Conservation (phyloP, 2,113 vertebrate genomes). For the Myodes glareolus region DNA sequence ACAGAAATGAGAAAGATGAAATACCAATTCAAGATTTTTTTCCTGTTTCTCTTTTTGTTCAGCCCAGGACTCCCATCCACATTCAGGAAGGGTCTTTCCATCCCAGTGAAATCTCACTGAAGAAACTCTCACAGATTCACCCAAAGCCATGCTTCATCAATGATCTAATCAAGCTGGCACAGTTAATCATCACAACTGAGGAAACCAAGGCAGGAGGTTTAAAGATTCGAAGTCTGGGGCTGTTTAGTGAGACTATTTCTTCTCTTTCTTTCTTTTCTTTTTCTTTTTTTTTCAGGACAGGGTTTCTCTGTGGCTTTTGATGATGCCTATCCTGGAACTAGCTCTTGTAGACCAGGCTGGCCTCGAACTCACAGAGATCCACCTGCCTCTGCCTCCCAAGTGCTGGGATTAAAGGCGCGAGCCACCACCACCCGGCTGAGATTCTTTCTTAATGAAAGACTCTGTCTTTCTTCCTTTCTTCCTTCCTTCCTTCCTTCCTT, state of each 20-base stretch:
- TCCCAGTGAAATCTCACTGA: background rate
- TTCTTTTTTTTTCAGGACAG: fast-evolving
- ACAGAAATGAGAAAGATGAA: too few species aligned
- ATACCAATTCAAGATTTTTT: background rate
- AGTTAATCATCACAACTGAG: background rate
- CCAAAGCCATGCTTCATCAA: background rate
- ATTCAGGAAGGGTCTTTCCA: background rate
- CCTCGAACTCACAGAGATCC: too few species aligned
- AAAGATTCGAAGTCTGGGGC: background rate
- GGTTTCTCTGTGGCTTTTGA: too few species aligned
- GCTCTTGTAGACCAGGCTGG: too few species aligned
- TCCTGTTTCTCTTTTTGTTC: background rate
- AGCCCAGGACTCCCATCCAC: background rate
- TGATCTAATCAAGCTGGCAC: background rate
- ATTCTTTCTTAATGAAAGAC: too few species aligned
- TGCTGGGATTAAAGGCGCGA: too few species aligned
- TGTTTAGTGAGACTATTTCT: background rate
- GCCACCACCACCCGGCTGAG: too few species aligned
- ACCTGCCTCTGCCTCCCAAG: too few species aligned
- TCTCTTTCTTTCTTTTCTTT: too few species aligned
- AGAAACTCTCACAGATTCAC: background rate
- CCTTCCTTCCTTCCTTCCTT: too few species aligned
- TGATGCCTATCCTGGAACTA: too few species aligned
- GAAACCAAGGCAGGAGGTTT: background rate
- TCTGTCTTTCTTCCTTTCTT: background rate